Conservation (phyloP, 2,113 vertebrate genomes). For the Tapirus terrestris region DNA sequence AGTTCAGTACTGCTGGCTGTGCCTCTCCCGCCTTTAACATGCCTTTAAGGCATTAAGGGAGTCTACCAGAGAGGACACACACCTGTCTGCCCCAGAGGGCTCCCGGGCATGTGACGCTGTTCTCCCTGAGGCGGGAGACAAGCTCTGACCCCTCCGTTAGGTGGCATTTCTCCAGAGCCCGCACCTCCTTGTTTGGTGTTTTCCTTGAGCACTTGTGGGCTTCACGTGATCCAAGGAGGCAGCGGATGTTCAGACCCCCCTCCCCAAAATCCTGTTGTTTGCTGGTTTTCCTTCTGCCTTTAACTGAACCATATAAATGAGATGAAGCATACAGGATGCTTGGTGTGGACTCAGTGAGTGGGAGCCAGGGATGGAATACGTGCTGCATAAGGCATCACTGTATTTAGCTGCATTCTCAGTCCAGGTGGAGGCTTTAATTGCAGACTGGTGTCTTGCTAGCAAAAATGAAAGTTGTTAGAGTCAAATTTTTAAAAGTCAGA, state of each 20-base stretch:
- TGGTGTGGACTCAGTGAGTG: not conserved
- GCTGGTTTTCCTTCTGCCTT: slow-evolving; percentile 31
- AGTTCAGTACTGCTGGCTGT: not conserved
- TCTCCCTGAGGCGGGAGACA: not conserved
- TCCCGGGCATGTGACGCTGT: accelerated
- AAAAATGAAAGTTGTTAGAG: slow-evolving; percentile 54
- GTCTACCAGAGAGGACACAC: not conserved
- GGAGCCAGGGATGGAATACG: not conserved
- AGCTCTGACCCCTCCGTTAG: not conserved
- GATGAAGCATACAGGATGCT: not conserved
- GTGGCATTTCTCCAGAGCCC: not conserved
- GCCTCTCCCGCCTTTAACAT: too few species aligned
- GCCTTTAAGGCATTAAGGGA: too few species aligned
- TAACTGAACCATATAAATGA: not conserved
- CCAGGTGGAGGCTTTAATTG: slow-evolving; percentile 62
- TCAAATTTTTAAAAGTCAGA: slow-evolving; percentile 52
- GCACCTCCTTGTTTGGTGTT: not conserved
- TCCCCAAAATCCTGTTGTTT: not conserved
- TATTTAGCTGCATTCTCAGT: slow-evolving; percentile 52
- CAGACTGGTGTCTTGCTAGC: slow-evolving; percentile 52
- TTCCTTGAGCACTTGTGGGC: not conserved
- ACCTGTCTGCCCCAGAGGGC: not conserved
- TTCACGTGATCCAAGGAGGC: not conserved
- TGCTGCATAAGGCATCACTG: not conserved
- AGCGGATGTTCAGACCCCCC: not conserved